Percentiles rank a stretch among this genome's conserved stretches.
phyloP scores from a whole-genome alignment of 2,113 vertebrate species.

The Caranx ignobilis region DNA sequence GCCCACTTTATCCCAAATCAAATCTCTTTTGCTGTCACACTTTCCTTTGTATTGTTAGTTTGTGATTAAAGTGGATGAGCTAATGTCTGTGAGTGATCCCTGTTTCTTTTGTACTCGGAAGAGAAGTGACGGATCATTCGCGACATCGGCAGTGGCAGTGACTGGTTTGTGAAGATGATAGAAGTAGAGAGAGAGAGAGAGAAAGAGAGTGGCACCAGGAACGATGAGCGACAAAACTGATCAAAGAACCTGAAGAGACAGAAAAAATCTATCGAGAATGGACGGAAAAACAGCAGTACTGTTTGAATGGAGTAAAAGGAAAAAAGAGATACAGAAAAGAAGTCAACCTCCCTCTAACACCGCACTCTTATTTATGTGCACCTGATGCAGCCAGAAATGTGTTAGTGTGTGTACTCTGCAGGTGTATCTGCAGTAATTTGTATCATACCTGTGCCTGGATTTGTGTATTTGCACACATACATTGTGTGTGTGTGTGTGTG shows the following conservation, averaged over 20 bases:
- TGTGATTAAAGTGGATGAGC: slow-evolving; percentile 6
- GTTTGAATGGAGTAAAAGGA: not conserved
- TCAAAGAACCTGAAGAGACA: slow-evolving; percentile 56
- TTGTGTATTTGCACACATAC: slow-evolving; percentile 4
- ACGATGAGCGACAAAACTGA: slow-evolving; percentile 61
- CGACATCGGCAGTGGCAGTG: not conserved
- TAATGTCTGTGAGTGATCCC: not conserved
- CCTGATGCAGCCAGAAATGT: not conserved
- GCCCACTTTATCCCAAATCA: not conserved
- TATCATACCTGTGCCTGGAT: slow-evolving; percentile 25
- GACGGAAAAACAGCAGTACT: not conserved
- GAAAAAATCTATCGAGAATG: slow-evolving; percentile 39
- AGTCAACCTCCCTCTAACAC: slow-evolving; percentile 23
- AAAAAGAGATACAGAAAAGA: not conserved
- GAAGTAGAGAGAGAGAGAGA: slow-evolving; percentile 18
- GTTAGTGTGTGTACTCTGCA: not conserved
- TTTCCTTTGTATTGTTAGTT: not conserved
- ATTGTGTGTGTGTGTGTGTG: not conserved
- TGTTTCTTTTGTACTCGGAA: slow-evolving; percentile 1
- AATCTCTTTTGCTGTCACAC: not conserved
- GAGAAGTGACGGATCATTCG: slow-evolving; percentile 8
- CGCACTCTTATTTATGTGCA: not conserved
- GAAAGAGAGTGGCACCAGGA: slow-evolving; percentile 14
- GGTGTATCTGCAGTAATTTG: not conserved
- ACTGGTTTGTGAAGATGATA: slow-evolving; percentile 23